These are phyloP conservation scores for Galendromus occidentalis DNA, from an alignment of 1,140 invertebrate species.

Conservation along the genomic window DNA sequence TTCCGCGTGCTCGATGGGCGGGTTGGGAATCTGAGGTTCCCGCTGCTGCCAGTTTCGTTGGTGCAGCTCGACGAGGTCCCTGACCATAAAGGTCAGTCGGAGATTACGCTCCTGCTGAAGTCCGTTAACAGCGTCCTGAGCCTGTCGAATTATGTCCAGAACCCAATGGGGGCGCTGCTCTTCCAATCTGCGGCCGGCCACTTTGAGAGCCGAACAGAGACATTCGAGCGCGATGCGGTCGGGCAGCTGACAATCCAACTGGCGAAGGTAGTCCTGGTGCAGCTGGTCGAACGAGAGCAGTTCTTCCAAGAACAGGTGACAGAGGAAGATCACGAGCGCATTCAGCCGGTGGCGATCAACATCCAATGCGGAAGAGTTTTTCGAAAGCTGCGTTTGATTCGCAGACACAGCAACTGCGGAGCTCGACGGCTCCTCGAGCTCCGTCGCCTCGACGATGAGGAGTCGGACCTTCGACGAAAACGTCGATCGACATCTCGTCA, in stretches of 20 bases:
- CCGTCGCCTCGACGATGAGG: background rate
- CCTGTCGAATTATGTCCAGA: background rate
- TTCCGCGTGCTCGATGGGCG: background rate
- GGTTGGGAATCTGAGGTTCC: background rate
- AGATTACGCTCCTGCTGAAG: background rate
- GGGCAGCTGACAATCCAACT: background rate
- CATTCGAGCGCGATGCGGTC: background rate
- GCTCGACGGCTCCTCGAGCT: background rate
- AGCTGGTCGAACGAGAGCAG: conserved; percentile 4
- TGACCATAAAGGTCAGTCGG: background rate
- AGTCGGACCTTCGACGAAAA: background rate
- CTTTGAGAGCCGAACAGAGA: background rate
- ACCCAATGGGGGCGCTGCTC: background rate
- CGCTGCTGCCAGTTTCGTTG: conserved; percentile 6
- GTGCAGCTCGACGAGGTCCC: conserved; percentile 9
- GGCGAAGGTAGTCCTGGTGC: background rate
- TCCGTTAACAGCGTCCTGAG: background rate
- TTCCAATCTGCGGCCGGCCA: background rate
- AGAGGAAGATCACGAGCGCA: conserved; percentile 1
- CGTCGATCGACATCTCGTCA: background rate
- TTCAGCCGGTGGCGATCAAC: background rate
- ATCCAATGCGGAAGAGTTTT: background rate
- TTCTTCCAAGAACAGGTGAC: background rate
- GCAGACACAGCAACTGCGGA: background rate
- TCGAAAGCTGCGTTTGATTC: background rate